A percentile compares a stretch with the other conserved stretches of the same genome.
Conservation (phyloP, 2,113 vertebrate species). For the human (Homo sapiens) region DNA sequence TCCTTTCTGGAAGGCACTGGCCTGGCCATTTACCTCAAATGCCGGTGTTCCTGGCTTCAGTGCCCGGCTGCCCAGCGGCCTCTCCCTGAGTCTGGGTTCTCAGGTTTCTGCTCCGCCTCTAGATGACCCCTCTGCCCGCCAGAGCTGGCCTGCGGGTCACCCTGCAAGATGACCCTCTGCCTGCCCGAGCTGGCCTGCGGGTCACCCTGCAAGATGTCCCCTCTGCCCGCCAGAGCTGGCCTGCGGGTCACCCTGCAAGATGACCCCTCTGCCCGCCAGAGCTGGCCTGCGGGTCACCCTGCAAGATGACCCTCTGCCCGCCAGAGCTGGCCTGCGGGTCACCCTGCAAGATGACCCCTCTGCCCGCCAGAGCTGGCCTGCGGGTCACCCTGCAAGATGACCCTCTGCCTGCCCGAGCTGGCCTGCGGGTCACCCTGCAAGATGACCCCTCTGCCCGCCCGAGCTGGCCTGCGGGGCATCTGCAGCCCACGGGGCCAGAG, state of each 20-base stretch:
- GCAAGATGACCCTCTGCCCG: too few relatives aligned
- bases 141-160: background rate
- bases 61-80: background rate
- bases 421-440: too few relatives aligned
- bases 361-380: too few relatives aligned
- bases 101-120: background rate
- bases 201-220: background rate
- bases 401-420: too few relatives aligned
- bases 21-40: background rate
- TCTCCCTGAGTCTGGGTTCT: background rate
- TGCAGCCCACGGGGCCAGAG: rapidly evolving
- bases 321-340: too few relatives aligned
- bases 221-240: too few relatives aligned
- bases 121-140: background rate
- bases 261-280: background rate
- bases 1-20: background rate
- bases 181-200: too few relatives aligned
- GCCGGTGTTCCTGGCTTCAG: background rate
- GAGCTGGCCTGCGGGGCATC: background rate
- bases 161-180: too few relatives aligned
- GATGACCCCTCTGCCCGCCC: too few relatives aligned
- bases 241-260: background rate
- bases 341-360: too few relatives aligned
- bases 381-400: too few relatives aligned
- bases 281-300: background rate